phyloP scores from a whole-genome alignment of 2,888 invertebrate species.

The Drosophila nr. medialis region DNA sequence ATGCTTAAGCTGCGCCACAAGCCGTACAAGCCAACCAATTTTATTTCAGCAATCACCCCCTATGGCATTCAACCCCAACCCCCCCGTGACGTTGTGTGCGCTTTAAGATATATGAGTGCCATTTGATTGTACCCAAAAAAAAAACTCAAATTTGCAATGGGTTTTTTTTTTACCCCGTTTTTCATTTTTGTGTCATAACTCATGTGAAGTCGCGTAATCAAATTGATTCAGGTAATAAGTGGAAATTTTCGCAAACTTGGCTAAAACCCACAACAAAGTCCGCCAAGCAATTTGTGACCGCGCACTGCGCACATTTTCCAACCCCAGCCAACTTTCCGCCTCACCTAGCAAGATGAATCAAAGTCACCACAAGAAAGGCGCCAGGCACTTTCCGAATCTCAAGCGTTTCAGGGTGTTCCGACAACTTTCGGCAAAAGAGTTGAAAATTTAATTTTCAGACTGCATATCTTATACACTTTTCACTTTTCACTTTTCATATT shows the following conservation, averaged over 20 bases:
- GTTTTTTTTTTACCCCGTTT: conserved; percentile 22
- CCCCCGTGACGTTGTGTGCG: background rate
- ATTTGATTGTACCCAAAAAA: conserved; percentile 51
- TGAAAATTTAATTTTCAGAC: conserved; percentile 49
- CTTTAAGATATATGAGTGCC: conserved; percentile 62
- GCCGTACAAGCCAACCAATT: conserved; percentile 55
- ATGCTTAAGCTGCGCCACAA: conserved; percentile 31
- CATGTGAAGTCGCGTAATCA: conserved; percentile 48
- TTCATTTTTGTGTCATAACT: conserved; percentile 47
- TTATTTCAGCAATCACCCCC: conserved; percentile 9
- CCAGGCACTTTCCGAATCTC: conserved; percentile 20
- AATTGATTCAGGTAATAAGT: conserved; percentile 57
- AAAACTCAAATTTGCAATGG: conserved; percentile 1
- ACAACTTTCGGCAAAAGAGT: conserved; percentile 35
- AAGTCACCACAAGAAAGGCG: conserved; percentile 69
- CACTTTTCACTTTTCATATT: conserved; percentile 7
- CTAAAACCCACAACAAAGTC: conserved; percentile 68
- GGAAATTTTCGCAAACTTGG: conserved; percentile 22
- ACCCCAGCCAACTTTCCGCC: background rate
- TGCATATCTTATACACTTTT: conserved; percentile 9
- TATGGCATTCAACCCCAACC: conserved; percentile 35
- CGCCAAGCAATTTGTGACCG: conserved; percentile 55
- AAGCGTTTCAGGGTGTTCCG: conserved; percentile 37
- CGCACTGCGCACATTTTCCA: conserved; percentile 43
- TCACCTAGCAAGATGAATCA: conserved; percentile 4